Evolutionary conservation across 2,797 vertebrate genomes (phyloP).

Genomic region (Sardinella longiceps): DNA sequence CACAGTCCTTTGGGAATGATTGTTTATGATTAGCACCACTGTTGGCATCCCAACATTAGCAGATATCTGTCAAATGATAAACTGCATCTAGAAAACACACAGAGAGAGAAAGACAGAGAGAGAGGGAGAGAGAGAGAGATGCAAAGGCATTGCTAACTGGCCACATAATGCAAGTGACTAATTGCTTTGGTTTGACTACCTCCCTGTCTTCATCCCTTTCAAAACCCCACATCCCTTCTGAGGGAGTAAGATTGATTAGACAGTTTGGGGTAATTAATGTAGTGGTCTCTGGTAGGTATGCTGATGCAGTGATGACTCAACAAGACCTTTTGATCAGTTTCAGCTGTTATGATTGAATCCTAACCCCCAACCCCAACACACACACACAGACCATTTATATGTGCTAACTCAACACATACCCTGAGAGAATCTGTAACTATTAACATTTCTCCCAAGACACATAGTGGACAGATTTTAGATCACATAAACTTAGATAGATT

Average conservation of each 20-base stretch:
- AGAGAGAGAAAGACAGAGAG: neutral
- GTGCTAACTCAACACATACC: conserved; percentile 15
- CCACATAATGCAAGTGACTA: neutral
- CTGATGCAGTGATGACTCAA: conserved; percentile 24
- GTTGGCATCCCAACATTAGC: conserved; percentile 47
- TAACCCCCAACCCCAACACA: neutral
- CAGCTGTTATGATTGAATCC: neutral
- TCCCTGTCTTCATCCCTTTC: neutral
- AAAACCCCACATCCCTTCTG: neutral
- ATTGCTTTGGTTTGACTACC: conserved; percentile 19
- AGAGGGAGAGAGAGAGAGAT: neutral
- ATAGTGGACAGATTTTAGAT: conserved; percentile 1
- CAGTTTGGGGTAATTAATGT: conserved; percentile 24
- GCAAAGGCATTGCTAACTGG: neutral
- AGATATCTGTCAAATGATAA: neutral
- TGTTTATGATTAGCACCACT: neutral
- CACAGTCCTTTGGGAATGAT: neutral
- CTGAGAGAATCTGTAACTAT: neutral
- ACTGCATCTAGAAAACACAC: neutral
- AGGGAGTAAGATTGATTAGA: conserved; percentile 22
- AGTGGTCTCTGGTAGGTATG: conserved; percentile 20
- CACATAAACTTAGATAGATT: too few species aligned
- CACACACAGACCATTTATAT: neutral
- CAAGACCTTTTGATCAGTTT: conserved; percentile 25
- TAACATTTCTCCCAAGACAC: neutral